phyloP scores from a whole-genome alignment of 2,113 vertebrate genomes.

The Apaloderma vittatum region DNA sequence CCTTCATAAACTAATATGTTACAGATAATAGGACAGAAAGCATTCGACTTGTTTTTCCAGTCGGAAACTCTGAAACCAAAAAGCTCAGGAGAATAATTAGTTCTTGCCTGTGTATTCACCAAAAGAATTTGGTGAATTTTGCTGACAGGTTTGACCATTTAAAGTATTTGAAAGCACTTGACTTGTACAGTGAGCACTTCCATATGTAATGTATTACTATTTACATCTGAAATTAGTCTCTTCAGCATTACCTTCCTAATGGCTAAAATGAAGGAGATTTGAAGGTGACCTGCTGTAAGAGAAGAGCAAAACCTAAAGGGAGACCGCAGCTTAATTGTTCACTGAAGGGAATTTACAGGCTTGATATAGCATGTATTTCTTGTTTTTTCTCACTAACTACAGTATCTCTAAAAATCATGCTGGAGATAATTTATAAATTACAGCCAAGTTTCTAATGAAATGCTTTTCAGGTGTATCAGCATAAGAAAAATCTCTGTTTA shows the following conservation, averaged over 20 bases:
- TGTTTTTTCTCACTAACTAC: not conserved
- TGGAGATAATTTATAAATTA: not conserved
- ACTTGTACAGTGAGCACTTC: not conserved
- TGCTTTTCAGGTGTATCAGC: not conserved
- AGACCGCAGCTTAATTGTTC: not conserved
- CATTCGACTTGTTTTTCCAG: not conserved
- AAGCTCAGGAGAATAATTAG: not conserved
- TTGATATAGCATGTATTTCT: not conserved
- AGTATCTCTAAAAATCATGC: not conserved
- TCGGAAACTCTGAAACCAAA: not conserved
- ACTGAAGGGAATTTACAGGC: not conserved
- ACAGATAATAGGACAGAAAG: not conserved
- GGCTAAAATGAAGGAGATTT: not conserved
- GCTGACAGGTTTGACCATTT: not conserved
- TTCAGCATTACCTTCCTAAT: not conserved
- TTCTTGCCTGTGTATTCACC: not conserved
- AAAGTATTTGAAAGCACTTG: not conserved
- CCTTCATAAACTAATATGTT: not conserved
- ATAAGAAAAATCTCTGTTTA: not conserved
- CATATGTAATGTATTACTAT: not conserved
- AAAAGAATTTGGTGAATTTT: not conserved
- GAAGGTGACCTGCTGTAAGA: not conserved
- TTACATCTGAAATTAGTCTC: not conserved
- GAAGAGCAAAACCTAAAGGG: not conserved
- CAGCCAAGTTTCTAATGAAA: not conserved